Conservation (phyloP, 1,140 invertebrate genomes). For the Aphaenogaster rudis region DNA sequence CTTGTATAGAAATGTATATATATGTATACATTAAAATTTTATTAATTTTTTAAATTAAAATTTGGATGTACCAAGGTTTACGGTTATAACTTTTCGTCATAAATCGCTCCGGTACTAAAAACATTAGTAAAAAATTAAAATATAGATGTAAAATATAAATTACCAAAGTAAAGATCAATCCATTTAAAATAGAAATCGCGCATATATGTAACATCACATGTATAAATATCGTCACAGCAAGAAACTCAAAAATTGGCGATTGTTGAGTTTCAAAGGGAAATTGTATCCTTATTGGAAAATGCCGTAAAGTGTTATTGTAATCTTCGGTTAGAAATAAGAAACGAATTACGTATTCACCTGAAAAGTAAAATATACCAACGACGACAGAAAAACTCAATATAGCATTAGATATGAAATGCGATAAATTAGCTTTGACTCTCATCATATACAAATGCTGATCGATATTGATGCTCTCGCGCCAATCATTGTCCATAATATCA, state of each 20-base stretch:
- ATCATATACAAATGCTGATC: constrained; percentile 23
- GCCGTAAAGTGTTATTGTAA: not conserved
- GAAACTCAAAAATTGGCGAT: constrained; percentile 37
- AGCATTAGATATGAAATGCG: not conserved
- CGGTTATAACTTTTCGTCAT: too few species aligned
- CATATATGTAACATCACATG: not conserved
- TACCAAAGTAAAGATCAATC: constrained; percentile 32
- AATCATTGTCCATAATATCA: constrained; percentile 31
- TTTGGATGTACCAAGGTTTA: too few species aligned
- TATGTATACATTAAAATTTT: too few species aligned
- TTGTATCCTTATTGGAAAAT: constrained; percentile 26
- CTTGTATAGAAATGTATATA: too few species aligned
- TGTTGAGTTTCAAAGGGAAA: constrained; percentile 27
- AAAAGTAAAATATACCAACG: not conserved
- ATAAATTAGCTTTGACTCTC: constrained; percentile 25
- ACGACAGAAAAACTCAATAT: not conserved
- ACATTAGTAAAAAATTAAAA: not conserved
- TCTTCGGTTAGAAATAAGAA: not conserved
- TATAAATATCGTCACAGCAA: not conserved
- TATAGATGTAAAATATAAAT: not conserved
- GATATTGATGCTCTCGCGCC: not conserved
- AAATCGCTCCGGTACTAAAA: not conserved
- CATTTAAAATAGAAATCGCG: not conserved
- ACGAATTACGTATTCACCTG: not conserved
- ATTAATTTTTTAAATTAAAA: too few species aligned